phyloP scores from a whole-genome alignment of 1,140 invertebrate genomes.

The Periplaneta americana region DNA sequence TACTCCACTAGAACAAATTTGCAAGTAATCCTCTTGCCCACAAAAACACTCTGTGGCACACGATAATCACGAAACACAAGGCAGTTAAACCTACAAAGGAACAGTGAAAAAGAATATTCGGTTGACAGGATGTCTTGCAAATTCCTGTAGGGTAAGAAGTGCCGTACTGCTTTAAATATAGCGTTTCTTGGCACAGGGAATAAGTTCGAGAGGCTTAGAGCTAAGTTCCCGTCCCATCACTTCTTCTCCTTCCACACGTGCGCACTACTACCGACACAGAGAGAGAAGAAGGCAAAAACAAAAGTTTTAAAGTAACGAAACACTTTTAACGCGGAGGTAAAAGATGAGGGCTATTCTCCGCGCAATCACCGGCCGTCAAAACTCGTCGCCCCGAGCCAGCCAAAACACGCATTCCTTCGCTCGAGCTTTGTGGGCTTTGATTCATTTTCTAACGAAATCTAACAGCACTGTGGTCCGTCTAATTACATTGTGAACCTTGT shows the following conservation, averaged over 20 bases:
- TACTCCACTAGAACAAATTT: too few relatives aligned
- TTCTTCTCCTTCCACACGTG: conserved; percentile 1
- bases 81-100: too few relatives aligned
- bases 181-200: conserved; percentile 2
- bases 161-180: conserved; percentile 2
- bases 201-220: not conserved
- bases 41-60: too few relatives aligned
- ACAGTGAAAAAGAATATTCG: not conserved
- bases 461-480: too few relatives aligned
- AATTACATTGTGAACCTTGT: too few relatives aligned
- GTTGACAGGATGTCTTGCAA: not conserved
- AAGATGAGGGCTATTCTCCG: not conserved
- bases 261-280: not conserved
- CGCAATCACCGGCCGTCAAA: not conserved
- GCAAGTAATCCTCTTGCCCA: too few relatives aligned
- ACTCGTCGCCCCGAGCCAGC: not conserved
- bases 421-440: too few relatives aligned
- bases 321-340: not conserved
- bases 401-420: not conserved
- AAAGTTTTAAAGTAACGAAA: too few relatives aligned
- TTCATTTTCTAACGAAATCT: too few relatives aligned
- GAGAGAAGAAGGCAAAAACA: not conserved
- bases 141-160: not conserved
- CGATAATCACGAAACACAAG: too few relatives aligned
- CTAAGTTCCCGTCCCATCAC: not conserved